phyloP scores from a whole-genome alignment of 2,113 vertebrate genomes.

The Saimiri boliviensis region DNA sequence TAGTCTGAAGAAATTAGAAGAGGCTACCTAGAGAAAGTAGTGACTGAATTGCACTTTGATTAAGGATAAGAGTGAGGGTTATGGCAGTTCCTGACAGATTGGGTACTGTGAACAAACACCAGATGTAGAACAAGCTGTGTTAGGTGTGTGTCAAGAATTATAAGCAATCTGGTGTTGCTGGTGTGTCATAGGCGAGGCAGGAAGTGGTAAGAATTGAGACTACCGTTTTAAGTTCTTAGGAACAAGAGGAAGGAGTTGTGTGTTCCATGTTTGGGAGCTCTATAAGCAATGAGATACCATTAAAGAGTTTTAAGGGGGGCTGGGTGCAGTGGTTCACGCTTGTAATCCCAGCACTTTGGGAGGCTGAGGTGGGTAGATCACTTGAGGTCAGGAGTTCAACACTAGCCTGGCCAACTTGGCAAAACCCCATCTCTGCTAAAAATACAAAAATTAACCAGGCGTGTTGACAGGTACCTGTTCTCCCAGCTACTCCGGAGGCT shows the following conservation, averaged over 20 bases:
- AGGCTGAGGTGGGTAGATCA: too few relatives aligned
- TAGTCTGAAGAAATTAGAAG: neutral
- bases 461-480: too few relatives aligned
- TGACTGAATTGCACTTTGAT: neutral
- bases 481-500: too few relatives aligned
- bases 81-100: neutral
- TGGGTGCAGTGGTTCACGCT: too few relatives aligned
- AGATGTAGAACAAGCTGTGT: too few relatives aligned
- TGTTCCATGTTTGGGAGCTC: neutral
- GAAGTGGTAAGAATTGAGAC: neutral
- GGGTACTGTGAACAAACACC: neutral
- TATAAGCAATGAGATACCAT: neutral
- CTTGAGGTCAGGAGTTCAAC: too few relatives aligned
- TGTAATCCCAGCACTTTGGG: too few relatives aligned
- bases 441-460: too few relatives aligned
- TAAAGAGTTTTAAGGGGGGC: neutral
- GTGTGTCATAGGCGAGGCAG: neutral
- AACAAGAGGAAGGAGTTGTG: neutral
- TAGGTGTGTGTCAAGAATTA: neutral
- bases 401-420: too few relatives aligned
- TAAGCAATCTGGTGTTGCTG: neutral
- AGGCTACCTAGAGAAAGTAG: neutral
- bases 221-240: neutral
- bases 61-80: neutral
- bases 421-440: too few relatives aligned